A percentile compares a stretch with the other conserved stretches of the same genome.
phyloP scores from a whole-genome alignment of 1,140 invertebrate genomes.

The Ceratosolen fusciceps region DNA sequence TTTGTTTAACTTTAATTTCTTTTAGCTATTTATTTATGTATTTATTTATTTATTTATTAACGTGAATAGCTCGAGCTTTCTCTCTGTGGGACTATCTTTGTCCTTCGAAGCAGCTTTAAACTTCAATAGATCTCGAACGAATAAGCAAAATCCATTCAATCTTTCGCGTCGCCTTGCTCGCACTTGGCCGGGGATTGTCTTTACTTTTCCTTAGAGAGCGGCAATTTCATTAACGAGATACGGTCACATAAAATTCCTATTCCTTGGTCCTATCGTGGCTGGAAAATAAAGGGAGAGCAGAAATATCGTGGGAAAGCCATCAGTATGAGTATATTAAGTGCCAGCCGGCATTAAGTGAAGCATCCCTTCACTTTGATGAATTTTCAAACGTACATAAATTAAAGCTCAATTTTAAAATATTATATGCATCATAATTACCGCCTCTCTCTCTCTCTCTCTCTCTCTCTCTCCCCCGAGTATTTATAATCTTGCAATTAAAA shows the following conservation, averaged over 20 bases:
- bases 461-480: no score
- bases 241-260: constrained; percentile 12
- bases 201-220: not conserved
- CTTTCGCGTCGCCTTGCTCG: not conserved
- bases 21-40: not conserved
- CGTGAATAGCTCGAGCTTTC: not conserved
- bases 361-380: not conserved
- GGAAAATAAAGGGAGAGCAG: not conserved
- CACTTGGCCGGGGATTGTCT: not conserved
- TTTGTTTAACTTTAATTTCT: not conserved
- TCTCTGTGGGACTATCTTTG: no score
- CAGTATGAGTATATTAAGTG: not conserved
- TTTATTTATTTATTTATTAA: not conserved
- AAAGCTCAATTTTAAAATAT: not conserved
- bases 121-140: not conserved
- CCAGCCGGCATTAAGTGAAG: no score
- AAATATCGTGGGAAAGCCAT: constrained; percentile 4
- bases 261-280: not conserved
- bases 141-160: not conserved
- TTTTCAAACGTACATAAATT: not conserved
- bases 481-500: no score
- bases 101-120: not conserved
- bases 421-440: not conserved
- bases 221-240: constrained; percentile 16
- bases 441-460: no score